These are phyloP conservation scores for Artibeus lituratus DNA, from an alignment of 2,797 vertebrate species.

Conservation along the genomic window DNA sequence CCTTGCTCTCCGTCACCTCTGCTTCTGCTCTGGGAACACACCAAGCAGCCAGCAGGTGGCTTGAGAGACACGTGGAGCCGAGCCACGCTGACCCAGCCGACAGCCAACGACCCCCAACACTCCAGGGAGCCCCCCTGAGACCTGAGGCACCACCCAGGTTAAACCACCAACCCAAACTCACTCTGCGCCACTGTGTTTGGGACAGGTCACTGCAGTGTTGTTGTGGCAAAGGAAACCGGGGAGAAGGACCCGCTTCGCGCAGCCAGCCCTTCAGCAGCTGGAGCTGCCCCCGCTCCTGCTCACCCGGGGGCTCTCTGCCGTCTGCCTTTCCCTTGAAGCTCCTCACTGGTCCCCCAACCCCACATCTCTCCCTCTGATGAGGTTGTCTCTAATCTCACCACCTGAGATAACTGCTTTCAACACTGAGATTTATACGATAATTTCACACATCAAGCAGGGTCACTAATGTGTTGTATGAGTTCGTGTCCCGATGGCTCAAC, in stretches of 20 bases:
- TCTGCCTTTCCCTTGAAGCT: neutral
- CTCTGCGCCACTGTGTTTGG: neutral
- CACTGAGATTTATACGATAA: neutral
- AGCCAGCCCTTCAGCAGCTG: accelerated
- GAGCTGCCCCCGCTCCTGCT: neutral
- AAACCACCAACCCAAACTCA: accelerated
- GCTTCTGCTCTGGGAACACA: neutral
- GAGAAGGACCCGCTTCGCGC: neutral
- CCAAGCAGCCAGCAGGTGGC: neutral
- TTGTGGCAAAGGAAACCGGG: neutral
- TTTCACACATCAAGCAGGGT: neutral
- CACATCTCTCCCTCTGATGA: neutral
- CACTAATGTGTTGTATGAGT: neutral
- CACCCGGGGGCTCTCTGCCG: neutral
- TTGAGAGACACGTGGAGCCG: neutral
- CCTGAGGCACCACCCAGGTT: neutral
- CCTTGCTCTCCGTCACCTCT: neutral
- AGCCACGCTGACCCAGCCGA: neutral
- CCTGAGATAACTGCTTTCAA: neutral
- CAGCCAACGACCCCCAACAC: neutral
- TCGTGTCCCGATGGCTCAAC: neutral
- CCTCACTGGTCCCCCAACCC: neutral
- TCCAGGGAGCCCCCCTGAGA: neutral
- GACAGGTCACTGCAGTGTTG: no score
- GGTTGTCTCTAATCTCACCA: neutral